Evolutionary conservation across 30 jellyfish, hydroid and myxozoan genomes (phyloP), one percentile per base, ranked within the genome.

Genomic region (Mastigias papua): DNA sequence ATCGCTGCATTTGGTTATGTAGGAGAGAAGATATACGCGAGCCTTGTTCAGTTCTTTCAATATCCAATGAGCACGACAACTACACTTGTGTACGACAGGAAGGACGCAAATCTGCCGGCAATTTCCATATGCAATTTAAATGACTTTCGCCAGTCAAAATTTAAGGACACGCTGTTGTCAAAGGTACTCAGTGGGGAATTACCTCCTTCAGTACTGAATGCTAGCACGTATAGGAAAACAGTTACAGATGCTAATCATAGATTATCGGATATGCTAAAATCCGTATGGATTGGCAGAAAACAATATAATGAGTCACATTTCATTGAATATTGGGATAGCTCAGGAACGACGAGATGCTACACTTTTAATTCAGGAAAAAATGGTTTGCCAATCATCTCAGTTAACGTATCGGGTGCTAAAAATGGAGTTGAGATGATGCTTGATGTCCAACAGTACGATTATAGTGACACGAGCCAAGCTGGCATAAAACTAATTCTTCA

Each of bases 31-130:
- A 84, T 95, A 17, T 85, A 88, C 66, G 93, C 80, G 72, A 95
- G 99, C 62, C 77, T 91, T 5, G 74, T 28, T 54, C 84, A 81
- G 66, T 95, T 50, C 69, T 85, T 89, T 57, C 77, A 73, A 2
- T 95, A 82, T 73, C 99, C 99, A 48, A 76, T 95, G 90, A 89
- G 87, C 60, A 95, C 99, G 21, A 88, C 92, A 19, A 90, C 98
- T 0, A 95, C 93, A 81, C 70, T 86, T 5, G 73, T 17, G 16
- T 95, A 67, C 73, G 97, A 73, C 0, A 57, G 49, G 13, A 84
- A 78, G 31, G n/a, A 31, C 25, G 35, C 89, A 34, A 95, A 82
- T 10, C 63, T 95, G 37, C 99, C 99, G 6, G 99, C 99, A 19
- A 96, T 95, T 25, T 95, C 99, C 34, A 73, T 95, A 33, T 95